A percentile compares a stretch with the other conserved stretches of the same genome.
Evolutionary conservation across 2,888 invertebrate species (phyloP).

Genomic region (Heteromyza rotundicornis): DNA sequence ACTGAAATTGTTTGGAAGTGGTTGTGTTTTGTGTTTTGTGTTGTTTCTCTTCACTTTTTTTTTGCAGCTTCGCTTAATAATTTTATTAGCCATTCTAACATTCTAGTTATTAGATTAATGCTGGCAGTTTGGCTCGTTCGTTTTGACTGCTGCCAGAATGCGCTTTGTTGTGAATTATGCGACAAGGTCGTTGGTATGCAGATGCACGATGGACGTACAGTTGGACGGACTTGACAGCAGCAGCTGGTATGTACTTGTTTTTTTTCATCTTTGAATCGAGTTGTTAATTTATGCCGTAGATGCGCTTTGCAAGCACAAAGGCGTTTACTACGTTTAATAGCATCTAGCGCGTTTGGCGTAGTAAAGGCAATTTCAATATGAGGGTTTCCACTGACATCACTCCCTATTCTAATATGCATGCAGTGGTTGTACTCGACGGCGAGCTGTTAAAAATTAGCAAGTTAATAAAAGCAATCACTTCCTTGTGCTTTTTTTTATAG

Average conservation of each 20-base stretch:
- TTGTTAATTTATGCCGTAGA: constrained; percentile 1
- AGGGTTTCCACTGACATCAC: too few species aligned
- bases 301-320: neutral
- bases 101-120: constrained; percentile 4
- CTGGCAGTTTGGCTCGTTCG: too few species aligned
- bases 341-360: neutral
- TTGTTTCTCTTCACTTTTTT: neutral
- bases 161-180: constrained; percentile 2
- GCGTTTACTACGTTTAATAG: neutral
- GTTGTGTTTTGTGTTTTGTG: too few species aligned
- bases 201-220: neutral
- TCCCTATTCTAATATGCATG: too few species aligned
- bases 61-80: too few species aligned
- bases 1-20: too few species aligned
- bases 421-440: too few species aligned
- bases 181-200: constrained; percentile 3
- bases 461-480: too few species aligned
- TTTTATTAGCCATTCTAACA: neutral
- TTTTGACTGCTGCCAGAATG: neutral
- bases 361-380: too few species aligned
- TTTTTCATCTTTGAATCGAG: neutral
- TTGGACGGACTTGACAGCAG: neutral
- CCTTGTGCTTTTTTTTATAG: too few species aligned
- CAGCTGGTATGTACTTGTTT: neutral
- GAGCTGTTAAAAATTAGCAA: too few species aligned